A percentile compares a stretch with the other conserved stretches of the same genome.
phyloP scores from a whole-genome alignment of 2,113 vertebrate species.

The Takifugu flavidus region DNA sequence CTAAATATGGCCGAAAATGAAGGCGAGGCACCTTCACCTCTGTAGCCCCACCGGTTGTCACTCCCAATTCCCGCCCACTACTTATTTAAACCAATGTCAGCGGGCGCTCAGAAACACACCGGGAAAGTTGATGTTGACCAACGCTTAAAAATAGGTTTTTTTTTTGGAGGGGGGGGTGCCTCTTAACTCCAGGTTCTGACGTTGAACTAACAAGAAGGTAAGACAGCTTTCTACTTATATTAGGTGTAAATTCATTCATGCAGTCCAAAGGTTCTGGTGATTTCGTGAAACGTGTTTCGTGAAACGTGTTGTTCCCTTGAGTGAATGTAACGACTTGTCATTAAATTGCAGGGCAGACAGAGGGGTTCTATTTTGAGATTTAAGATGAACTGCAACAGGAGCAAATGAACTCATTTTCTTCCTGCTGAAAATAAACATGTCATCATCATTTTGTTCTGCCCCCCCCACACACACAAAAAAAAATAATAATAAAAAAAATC shows the following conservation, averaged over 20 bases:
- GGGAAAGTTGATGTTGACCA: slow-evolving; percentile 60
- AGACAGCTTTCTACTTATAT: slow-evolving; percentile 7
- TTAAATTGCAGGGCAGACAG: no score
- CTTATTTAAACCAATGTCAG: slow-evolving; percentile 71
- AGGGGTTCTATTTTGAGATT: no score
- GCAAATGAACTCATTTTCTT: neutral
- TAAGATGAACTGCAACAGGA: no score
- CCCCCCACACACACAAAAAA: neutral
- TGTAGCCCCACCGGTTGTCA: slow-evolving; percentile 6
- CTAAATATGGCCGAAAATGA: neutral
- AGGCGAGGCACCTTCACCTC: slow-evolving; percentile 14
- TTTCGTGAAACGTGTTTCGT: neutral
- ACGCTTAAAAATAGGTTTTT: slow-evolving; percentile 28
- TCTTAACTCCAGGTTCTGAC: neutral
- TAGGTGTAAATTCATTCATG: neutral
- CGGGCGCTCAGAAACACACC: slow-evolving; percentile 44
- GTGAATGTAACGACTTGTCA: no score
- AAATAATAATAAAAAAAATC: neutral
- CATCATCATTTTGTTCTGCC: slow-evolving; percentile 4
- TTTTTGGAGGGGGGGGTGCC: neutral
- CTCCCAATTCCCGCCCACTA: slow-evolving; percentile 52
- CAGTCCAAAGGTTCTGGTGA: no score
- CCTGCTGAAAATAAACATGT: neutral
- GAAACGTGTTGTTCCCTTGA: no score
- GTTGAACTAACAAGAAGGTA: slow-evolving; percentile 27